Conservation (phyloP, 2,888 invertebrate genomes). For the Craniophora ligustri region DNA sequence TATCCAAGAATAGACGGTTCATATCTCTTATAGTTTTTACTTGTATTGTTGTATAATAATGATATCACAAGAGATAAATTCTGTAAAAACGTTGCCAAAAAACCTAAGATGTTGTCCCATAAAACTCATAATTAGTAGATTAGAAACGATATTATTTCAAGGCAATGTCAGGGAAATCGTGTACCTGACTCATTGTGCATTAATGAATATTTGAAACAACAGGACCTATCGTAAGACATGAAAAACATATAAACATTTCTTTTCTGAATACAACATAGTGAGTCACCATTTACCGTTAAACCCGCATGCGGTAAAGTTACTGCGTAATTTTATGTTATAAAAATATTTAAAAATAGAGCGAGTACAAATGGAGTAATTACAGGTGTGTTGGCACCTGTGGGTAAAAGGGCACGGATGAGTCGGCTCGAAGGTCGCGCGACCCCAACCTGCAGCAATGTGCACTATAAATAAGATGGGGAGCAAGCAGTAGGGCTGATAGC, state of each 20-base stretch:
- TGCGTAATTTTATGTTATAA: conserved; percentile 11
- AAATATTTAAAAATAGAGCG: conserved; percentile 55
- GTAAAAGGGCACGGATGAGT: conserved; percentile 65
- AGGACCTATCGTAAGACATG: conserved; percentile 9
- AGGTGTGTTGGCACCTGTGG: conserved; percentile 81
- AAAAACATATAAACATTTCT: conserved; percentile 22
- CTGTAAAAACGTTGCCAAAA: too few relatives aligned
- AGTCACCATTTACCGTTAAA: conserved; percentile 49
- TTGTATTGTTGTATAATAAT: conserved; percentile 7
- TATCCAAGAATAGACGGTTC: background rate
- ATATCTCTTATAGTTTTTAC: conserved; percentile 13
- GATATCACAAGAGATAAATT: too few relatives aligned
- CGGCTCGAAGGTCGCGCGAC: conserved; percentile 67
- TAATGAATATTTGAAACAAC: conserved; percentile 2
- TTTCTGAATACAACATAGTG: conserved; percentile 42
- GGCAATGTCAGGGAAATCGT: too few relatives aligned
- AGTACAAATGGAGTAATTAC: conserved; percentile 67
- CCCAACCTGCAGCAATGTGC: conserved; percentile 59
- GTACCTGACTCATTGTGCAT: conserved; percentile 1
- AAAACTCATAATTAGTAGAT: too few relatives aligned
- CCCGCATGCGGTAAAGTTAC: conserved; percentile 41
- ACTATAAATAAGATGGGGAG: conserved; percentile 49
- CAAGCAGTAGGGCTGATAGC: conserved; percentile 22
- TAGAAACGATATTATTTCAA: too few relatives aligned
- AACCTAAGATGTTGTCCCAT: too few relatives aligned